Evolutionary conservation across 2,888 invertebrate genomes (phyloP), one percentile per base, ranked within the genome.

Genomic region (Euzophera pinguis): DNA sequence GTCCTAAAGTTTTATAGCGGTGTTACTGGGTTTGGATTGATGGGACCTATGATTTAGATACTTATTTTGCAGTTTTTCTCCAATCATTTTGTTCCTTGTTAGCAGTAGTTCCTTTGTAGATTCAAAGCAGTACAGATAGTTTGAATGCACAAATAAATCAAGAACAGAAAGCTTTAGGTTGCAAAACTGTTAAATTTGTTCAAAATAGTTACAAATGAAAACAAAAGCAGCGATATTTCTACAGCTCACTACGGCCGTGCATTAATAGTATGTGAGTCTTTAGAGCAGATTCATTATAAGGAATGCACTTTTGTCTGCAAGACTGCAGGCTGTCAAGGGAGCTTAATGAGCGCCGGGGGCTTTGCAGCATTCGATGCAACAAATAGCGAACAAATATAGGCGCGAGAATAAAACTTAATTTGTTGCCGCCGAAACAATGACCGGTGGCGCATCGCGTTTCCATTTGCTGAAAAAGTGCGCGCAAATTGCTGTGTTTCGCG

Each of bases 321-420:
- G 10, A 14, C n/a, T 13, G 37, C 37, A 10, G 34, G 42, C 27
- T 7, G 39, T 16, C 9, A 12, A n/a, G 9, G 13, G 13, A 9
- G 8, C 27, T 45, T 45, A 45, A 45, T 45, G 45, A 45, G 45
- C 45, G 45, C 45, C 29, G 14, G 32, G 7, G 16, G 42, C 10
- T 9, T 9, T 9, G 37, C 37, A 13, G 12, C 29, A 22, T 45
- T 27, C 17, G 32, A 34, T 47, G 49, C 42, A n/a, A 9, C 59
- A 13, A 60, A 61, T 38, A 61, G 47, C 7, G 59, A 3, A 60
- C 60, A 55, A 47, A 58, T 58, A 54, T n/a, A 45, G 43, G 10
- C 34, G 9, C 34, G 10, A 48, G 42, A 53, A 50, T 32, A 50
- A 53, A 53, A 45, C 53, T 53, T 50, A 53, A 53, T 50, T 53